Base-by-base conservation (phyloP, 2,888 invertebrate genomes). In the Atherix ibis region DNA sequence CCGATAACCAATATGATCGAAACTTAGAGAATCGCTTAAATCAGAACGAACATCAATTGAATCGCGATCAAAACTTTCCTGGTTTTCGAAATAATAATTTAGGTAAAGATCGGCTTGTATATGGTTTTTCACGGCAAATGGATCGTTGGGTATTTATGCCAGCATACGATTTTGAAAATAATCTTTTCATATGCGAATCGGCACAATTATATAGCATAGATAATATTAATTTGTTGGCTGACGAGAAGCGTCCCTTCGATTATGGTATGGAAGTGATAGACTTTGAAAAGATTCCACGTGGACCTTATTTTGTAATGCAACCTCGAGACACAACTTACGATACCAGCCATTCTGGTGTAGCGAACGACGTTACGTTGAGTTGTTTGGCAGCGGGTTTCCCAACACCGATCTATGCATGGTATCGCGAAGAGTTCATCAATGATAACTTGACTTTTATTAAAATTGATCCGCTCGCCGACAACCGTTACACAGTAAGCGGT, bases 381-480 rank as follows among this genome's bases (percentile, higher is more conserved):
- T 88, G 87, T 49, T 64, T 83, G 37, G 84, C 85, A 44, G 81
- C 75, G 43, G 92, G 91, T 1, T 91, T 76, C 56, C 94, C 94
- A 4, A 73, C 84, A 15, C 91, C 94, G 0, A 73, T 72, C 1
- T 94, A 94, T 52, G 73, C 78, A 49, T 94, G 89, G 92, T 91
- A 71, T 53, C 75, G 78, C 51, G 89, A 89, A 63, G 77, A 83
- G 46, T 89, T 84, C 54, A 72, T 79, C 46, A 79, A 84, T 43
- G 83, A 85, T 51, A 69, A 71, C 34, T 62, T 85, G 9, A 65
- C 77, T 37, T 78, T 76, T 31, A 68, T 64, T 34, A 67, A 68
- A 53, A 84, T 92, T 44, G 76, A 92, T 58, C 87, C 89, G 0
- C 54, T 89, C 29, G 51, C 53, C 19, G 75, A 87, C 50, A 52